phyloP scores from a whole-genome alignment of 2,113 vertebrate species.

The Callopanchax toddi region DNA sequence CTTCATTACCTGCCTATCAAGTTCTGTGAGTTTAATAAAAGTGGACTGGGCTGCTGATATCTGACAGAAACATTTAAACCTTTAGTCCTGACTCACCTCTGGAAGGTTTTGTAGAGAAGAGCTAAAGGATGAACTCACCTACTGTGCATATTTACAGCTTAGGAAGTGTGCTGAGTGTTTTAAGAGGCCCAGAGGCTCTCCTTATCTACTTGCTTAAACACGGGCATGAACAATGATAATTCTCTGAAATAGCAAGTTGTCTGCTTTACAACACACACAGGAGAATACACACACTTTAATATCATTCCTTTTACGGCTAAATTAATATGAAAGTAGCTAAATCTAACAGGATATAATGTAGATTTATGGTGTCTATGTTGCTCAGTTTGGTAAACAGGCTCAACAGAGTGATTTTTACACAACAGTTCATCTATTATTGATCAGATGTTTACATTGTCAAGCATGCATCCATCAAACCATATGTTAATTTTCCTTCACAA shows the following conservation, averaged over 20 bases:
- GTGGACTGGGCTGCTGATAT: background rate
- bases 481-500: too few species aligned
- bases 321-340: background rate
- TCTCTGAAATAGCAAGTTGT: background rate
- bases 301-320: background rate
- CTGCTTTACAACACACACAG: background rate
- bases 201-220: background rate
- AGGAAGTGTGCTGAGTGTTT: background rate
- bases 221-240: background rate
- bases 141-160: background rate
- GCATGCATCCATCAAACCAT: too few species aligned
- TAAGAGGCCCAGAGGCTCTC: background rate
- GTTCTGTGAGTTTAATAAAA: constrained; percentile 19
- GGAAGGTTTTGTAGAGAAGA: background rate
- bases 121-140: background rate
- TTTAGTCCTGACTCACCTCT: background rate
- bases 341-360: too few species aligned
- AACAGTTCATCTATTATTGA: too few species aligned
- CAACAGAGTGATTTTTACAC: too few species aligned
- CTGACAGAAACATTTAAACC: background rate
- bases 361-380: too few species aligned
- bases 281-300: background rate
- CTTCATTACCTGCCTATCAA: constrained; percentile 13
- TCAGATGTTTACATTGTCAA: too few species aligned
- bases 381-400: too few species aligned